phyloP scores from a whole-genome alignment of 2,113 vertebrate species.

The Hemiscyllium ocellatum region DNA sequence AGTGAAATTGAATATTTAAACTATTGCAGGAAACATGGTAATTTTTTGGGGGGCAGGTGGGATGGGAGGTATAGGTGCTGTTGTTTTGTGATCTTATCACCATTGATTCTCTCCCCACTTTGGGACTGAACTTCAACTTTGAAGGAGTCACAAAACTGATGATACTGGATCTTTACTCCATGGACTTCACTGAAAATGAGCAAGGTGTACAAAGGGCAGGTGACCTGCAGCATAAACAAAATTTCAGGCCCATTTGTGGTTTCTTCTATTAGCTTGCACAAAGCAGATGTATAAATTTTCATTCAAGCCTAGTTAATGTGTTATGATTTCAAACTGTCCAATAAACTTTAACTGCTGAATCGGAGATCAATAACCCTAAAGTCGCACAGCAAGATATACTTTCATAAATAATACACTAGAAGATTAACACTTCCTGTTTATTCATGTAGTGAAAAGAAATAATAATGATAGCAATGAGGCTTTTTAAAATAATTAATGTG shows the following conservation, averaged over 20 bases:
- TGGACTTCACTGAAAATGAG: neutral
- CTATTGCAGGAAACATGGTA: neutral
- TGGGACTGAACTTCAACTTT: neutral
- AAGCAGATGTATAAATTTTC: neutral
- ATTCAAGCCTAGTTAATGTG: neutral
- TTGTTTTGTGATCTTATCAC: neutral
- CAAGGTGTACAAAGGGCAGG: neutral
- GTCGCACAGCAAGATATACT: no score
- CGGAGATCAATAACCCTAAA: no score
- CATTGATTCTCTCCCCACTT: neutral
- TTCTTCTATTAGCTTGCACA: neutral
- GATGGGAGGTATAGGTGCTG: neutral
- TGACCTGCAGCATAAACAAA: neutral
- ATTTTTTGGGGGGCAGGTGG: neutral
- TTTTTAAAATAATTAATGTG: no score
- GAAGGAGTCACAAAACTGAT: neutral
- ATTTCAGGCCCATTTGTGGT: neutral
- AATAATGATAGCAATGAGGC: no score
- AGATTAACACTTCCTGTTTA: no score
- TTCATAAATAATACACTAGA: no score
- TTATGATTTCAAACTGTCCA: no score
- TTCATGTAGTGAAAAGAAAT: no score
- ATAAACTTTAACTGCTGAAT: no score
- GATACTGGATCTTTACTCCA: neutral
- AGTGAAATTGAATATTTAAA: slow-evolving; percentile 30